Base-by-base conservation (phyloP, 2,888 invertebrate genomes). In the Coelogynopora nodosa region DNA sequence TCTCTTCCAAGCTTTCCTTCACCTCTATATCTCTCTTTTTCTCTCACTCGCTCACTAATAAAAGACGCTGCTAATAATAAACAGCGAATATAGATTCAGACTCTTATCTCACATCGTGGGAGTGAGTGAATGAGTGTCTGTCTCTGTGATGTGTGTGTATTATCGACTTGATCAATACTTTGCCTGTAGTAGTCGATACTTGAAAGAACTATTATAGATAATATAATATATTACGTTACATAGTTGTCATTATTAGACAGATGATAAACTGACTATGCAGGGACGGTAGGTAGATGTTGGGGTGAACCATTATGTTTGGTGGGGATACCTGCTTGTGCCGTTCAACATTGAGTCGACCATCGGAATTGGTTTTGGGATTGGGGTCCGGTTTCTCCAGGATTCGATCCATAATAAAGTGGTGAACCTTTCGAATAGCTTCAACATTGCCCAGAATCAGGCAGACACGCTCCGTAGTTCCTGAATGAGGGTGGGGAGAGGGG, bases 301-400 rank as follows among this genome's bases (percentile, higher is more conserved):
- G n/a, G n/a, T n/a, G n/a, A n/a, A n/a, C n/a, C n/a, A n/a, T n/a
- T n/a, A n/a, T n/a, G n/a, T n/a, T n/a, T n/a, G n/a, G n/a, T n/a
- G n/a, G n/a, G n/a, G 49, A 5, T 49, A 91, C 91, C 91, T 91
- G 91, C 89, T 91, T 91, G 89, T 91, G 91, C 86, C 91, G 88
- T 88, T 91, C 91, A 89, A 90, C 90, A 89, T 90, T 91, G 86
- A 90, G 90, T 89, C 91, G 91, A 88, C 90, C 89, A 88, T 91
- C 49, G 18, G 18, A 18, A 26, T 30, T 87, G 86, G 90, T 90
- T 90, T 91, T 91, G 82, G 91, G 91, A 87, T 90, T 91, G 74
- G 91, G 90, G n/a, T 92, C 92, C 29, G 91, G 91, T 87, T 91
- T 92, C 89, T 92, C 92, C 87, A 90, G 88, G 85, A 92, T 91